Percentiles rank a stretch among this genome's conserved stretches.
Conservation (phyloP, 2,797 vertebrate genomes). For the Lacerta bilineata region DNA sequence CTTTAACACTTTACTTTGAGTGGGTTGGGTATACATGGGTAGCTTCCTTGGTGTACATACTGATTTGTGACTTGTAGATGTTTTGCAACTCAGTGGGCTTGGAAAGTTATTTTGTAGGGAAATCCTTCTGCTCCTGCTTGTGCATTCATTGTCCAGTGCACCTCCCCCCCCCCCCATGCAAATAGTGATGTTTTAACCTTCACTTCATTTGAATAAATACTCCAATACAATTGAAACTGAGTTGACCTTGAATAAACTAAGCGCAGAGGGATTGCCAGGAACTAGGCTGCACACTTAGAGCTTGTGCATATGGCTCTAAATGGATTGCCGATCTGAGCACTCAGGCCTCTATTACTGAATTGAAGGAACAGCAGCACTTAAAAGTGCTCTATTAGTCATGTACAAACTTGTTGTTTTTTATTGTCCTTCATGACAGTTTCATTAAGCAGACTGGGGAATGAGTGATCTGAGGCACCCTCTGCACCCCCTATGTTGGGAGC, state of each 20-base stretch:
- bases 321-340: background rate
- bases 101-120: background rate
- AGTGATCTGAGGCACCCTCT: background rate
- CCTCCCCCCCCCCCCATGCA: background rate
- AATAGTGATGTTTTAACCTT: background rate
- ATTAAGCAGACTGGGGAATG: background rate
- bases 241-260: background rate
- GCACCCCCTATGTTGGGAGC: background rate
- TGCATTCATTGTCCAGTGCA: background rate
- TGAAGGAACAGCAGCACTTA: background rate
- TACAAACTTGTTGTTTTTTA: background rate
- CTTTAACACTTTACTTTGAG: background rate
- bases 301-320: background rate
- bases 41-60: background rate
- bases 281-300: background rate
- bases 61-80: accelerated
- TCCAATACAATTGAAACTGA: background rate
- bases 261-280: background rate
- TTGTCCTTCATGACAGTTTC: background rate
- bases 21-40: accelerated
- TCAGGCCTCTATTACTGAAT: background rate
- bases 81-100: background rate
- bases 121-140: background rate
- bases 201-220: background rate
- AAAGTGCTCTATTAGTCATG: background rate